Evolutionary conservation across 92 coral and sea anemone species (phyloP).

Genomic region (Parazoanthus swiftii): DNA sequence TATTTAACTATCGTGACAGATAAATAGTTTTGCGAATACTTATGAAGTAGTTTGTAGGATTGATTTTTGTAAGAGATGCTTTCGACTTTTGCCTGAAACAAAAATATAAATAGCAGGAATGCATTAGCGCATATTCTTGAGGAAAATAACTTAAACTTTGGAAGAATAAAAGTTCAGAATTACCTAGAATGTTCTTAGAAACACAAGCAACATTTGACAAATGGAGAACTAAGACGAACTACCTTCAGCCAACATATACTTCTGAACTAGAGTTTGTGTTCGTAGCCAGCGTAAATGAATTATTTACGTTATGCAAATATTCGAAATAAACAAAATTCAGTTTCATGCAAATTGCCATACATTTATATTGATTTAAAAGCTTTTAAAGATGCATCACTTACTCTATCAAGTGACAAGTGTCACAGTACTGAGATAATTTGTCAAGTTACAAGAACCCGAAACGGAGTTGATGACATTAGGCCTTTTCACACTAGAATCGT

Average conservation of each 20-base stretch:
- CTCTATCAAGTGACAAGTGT: neutral
- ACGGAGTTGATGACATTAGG: too few species aligned
- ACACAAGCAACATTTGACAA: neutral
- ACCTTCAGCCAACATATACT: neutral
- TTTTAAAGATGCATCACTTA: neutral
- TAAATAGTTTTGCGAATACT: neutral
- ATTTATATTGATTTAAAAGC: neutral
- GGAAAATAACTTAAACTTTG: neutral
- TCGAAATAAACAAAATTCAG: neutral
- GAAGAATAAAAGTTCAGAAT: neutral
- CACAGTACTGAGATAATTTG: neutral
- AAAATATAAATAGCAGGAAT: neutral
- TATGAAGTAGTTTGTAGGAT: neutral
- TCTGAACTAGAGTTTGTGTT: neutral
- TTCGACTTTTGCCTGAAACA: neutral
- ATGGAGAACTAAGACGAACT: neutral
- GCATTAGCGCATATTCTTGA: neutral
- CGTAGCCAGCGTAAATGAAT: neutral
- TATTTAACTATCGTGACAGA: neutral
- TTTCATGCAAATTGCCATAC: neutral
- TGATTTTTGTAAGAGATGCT: neutral
- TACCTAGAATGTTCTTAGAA: neutral
- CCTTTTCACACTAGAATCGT: too few species aligned
- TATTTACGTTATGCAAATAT: conserved; percentile 3
- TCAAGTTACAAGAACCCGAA: too few species aligned